phyloP scores from a whole-genome alignment of 2,113 vertebrate species.

The Ceuthmochares aereus region DNA sequence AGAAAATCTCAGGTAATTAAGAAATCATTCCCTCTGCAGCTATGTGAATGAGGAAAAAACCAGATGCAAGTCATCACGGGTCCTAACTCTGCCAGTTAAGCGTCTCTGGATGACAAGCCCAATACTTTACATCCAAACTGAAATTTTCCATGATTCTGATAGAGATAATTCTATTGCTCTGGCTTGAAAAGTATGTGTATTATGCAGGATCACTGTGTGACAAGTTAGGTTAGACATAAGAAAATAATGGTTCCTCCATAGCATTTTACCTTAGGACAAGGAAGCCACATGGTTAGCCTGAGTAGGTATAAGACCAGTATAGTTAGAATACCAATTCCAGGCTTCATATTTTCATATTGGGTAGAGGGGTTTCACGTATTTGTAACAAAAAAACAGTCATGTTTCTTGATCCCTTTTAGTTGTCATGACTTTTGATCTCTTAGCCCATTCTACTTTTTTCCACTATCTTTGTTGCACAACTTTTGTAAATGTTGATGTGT shows the following conservation, averaged over 20 bases:
- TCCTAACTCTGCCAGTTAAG: not conserved
- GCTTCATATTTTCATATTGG: not conserved
- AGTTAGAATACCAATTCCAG: not conserved
- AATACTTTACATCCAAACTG: not conserved
- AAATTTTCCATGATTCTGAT: not conserved
- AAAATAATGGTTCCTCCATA: not conserved
- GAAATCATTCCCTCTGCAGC: not conserved
- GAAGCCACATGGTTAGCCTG: not conserved
- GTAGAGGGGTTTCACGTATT: not conserved
- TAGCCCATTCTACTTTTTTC: not conserved
- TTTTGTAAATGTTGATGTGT: not conserved
- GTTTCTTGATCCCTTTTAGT: not conserved
- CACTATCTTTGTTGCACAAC: not conserved
- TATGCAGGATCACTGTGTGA: not conserved
- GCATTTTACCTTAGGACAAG: not conserved
- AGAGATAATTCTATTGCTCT: not conserved
- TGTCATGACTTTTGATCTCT: not conserved
- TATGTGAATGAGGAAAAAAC: not conserved
- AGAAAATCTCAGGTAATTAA: not conserved
- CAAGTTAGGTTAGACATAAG: not conserved
- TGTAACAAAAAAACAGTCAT: not conserved
- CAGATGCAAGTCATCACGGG: not conserved
- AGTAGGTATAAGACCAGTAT: not conserved
- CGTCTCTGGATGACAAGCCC: not conserved
- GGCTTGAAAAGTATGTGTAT: not conserved